Base-by-base conservation (phyloP, 1,140 invertebrate species). In the Pseudomyrmex sp. region DNA sequence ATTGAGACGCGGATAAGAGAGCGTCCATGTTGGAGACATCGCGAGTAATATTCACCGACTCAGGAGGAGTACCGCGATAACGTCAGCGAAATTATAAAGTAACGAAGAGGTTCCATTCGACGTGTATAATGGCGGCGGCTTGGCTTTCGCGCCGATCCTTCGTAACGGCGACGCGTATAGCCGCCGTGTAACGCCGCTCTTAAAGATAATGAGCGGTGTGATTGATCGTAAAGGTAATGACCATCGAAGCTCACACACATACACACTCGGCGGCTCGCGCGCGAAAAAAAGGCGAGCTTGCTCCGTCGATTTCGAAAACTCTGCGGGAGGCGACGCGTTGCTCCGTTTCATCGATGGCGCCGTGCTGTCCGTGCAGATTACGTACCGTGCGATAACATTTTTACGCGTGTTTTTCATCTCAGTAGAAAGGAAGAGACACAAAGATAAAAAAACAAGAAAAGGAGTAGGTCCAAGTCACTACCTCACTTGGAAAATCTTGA, bases 181-280 rank as follows among this genome's bases (percentile, higher is more conserved):
- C 75, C 88, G 63, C 75, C 82, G 82, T 85, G 85, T 89, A 91
- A 88, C 87, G 85, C 82, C 84, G 89, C 90, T 92, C 85, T 91
- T 90, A 91, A 91, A 93, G 90, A 91, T 93, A 93, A 93, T 91
- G 91, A 92, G 91, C 88, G 91, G 88, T 90, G 88, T 91, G 92
- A 92, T 93, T 89, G 91, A 92, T 92, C 91, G 90, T 92, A 92
- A 92, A 92, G 85, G 89, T 93, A 92, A 92, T 92, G 91, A 92
- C 90, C 90, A 91, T 91, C 88, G 90, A 85, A 83, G 63, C 82
- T 77, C 72, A 20, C 9, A 46, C 20, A 23, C 46, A 54, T 58
- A 74, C 23, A 50, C 20, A 61, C 44, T 44, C 56, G 15, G 52
- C 46, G 12, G 52, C 10, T 0, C 46, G 15, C 58, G 59, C 18